phyloP scores from a whole-genome alignment of 2,113 vertebrate species.

The Percopsis transmontana region DNA sequence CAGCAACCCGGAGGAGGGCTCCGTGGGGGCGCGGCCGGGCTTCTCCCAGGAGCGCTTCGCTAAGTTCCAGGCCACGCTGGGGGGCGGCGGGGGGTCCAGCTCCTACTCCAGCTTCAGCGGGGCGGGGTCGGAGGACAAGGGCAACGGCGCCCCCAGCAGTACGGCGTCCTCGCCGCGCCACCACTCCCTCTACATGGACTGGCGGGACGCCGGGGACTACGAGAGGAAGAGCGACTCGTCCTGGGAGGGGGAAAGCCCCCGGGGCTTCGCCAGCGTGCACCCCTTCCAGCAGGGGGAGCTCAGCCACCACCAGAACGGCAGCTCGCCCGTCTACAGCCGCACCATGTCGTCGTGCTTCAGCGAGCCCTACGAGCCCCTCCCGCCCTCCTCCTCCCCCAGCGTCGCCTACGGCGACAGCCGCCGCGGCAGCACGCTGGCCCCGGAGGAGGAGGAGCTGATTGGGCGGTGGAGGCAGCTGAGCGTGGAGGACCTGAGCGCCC shows the following conservation, averaged over 20 bases:
- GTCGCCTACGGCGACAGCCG: constrained; percentile 86
- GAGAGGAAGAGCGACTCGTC: constrained; percentile 85
- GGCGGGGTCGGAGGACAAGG: constrained; percentile 90
- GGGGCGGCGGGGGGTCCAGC: constrained; percentile 83
- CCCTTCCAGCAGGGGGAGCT: constrained; percentile 81
- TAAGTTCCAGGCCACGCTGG: constrained; percentile 83
- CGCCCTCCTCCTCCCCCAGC: constrained; percentile 84
- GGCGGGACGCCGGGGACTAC: constrained; percentile 86
- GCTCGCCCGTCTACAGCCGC: constrained; percentile 85
- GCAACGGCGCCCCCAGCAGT: constrained; percentile 83
- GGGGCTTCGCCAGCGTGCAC: constrained; percentile 81
- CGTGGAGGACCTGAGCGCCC: constrained; percentile 89
- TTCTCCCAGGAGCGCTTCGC: constrained; percentile 88
- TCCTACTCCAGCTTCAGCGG: constrained; percentile 95
- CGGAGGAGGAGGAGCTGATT: constrained; percentile 84
- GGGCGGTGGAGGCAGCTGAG: constrained; percentile 92
- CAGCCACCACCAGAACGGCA: constrained; percentile 83
- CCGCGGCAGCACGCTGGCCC: constrained; percentile 79
- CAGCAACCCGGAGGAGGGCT: constrained; percentile 86
- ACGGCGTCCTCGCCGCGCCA: constrained; percentile 88
- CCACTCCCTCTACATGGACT: constrained; percentile 90
- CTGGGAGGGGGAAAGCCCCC: constrained; percentile 86
- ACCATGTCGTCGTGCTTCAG: constrained; percentile 89
- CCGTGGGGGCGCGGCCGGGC: constrained; percentile 78
- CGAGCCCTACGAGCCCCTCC: constrained; percentile 88